These are phyloP conservation scores for Epinotia demarniana DNA, from an alignment of 2,888 invertebrate genomes.

Conservation along the genomic window DNA sequence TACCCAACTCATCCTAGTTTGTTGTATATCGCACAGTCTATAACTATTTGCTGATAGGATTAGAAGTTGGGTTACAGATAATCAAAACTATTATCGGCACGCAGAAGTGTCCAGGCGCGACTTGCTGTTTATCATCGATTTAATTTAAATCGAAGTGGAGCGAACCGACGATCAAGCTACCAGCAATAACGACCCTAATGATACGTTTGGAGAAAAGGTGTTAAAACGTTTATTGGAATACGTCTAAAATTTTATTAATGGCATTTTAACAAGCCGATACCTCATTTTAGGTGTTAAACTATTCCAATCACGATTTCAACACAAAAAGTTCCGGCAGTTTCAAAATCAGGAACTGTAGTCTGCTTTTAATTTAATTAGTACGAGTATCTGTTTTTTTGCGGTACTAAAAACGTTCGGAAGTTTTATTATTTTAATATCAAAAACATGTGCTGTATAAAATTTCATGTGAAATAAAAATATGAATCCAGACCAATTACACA, in stretches of 20 bases:
- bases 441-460: constrained; percentile 18
- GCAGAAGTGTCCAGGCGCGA: constrained; percentile 28
- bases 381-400: constrained; percentile 2
- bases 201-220: constrained; percentile 82
- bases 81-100: constrained; percentile 37
- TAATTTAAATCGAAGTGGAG: constrained; percentile 61
- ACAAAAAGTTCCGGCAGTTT: constrained; percentile 29
- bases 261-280: constrained; percentile 82
- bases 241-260: constrained; percentile 79
- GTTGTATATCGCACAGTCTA: not conserved
- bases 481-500: constrained; percentile 24
- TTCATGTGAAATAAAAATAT: constrained; percentile 14
- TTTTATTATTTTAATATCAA: constrained; percentile 8
- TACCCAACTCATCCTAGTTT: not conserved
- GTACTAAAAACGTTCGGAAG: constrained; percentile 11
- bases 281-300: constrained; percentile 73
- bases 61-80: not conserved
- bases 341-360: constrained; percentile 10
- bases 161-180: constrained; percentile 57
- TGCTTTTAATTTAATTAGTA: constrained; percentile 31
- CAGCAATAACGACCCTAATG: constrained; percentile 78
- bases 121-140: constrained; percentile 47
- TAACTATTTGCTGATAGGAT: not conserved
- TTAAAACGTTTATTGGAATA: constrained; percentile 84
- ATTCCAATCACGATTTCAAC: constrained; percentile 51